phyloP scores from a whole-genome alignment of 2,888 invertebrate species.

The Stegana nigrithorax region DNA sequence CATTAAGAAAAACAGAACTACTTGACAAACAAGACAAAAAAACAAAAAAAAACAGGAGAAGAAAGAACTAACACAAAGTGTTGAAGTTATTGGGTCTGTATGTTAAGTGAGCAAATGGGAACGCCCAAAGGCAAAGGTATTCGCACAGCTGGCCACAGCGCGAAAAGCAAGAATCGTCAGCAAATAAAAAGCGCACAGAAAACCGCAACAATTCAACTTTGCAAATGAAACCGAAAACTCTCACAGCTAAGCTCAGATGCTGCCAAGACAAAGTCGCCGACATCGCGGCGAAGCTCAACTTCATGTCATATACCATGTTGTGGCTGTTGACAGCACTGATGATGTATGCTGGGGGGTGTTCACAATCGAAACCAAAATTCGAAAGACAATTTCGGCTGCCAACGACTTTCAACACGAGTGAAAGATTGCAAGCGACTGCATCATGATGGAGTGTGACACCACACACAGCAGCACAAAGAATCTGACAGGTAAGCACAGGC shows the following conservation, averaged over 20 bases:
- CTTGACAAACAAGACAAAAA: neutral
- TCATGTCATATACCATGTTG: no score
- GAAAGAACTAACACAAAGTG: neutral
- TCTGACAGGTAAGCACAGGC: neutral
- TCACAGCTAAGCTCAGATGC: slow-evolving; percentile 35
- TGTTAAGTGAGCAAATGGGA: neutral
- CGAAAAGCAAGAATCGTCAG: slow-evolving; percentile 1
- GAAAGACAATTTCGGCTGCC: slow-evolving; percentile 42
- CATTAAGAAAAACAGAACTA: neutral
- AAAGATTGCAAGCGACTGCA: neutral
- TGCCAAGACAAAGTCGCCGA: slow-evolving; percentile 16
- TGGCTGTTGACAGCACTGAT: slow-evolving; percentile 21
- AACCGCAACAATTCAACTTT: slow-evolving; percentile 21
- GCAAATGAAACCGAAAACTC: slow-evolving; percentile 48
- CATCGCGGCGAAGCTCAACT: neutral
- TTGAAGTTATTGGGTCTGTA: neutral
- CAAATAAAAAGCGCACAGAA: no score
- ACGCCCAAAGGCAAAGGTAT: neutral
- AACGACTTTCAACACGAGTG: slow-evolving; percentile 22
- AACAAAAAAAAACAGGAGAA: neutral
- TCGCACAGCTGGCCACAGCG: no score
- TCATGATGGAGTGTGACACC: neutral
- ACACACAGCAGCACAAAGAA: neutral
- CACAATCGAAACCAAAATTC: slow-evolving; percentile 40
- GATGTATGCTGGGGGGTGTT: slow-evolving; percentile 51